Percentiles rank a stretch among this genome's conserved stretches.
These are phyloP conservation scores for Piscicola geometra DNA, from an alignment of 2,888 invertebrate species.

Conservation along the genomic window DNA sequence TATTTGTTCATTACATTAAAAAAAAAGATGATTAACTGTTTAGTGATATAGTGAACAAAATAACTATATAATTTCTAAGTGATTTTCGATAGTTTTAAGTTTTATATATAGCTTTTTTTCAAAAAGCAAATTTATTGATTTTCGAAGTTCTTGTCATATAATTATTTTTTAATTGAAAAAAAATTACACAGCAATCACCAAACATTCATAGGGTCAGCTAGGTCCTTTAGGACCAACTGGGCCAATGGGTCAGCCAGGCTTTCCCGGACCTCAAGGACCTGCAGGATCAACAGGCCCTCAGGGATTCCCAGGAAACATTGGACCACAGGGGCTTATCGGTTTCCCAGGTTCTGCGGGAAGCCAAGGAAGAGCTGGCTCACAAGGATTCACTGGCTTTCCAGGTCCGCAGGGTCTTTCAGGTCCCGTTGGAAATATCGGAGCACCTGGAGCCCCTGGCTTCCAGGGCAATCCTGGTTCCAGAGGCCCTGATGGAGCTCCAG, in stretches of 20 bases:
- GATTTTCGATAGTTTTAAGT: no score
- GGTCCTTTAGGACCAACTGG: constrained; percentile 29
- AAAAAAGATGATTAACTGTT: no score
- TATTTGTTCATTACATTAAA: background rate
- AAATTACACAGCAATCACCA: background rate
- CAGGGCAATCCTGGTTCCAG: background rate
- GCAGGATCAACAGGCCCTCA: constrained; percentile 38
- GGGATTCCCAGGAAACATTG: constrained; percentile 35
- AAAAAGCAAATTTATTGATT: no score
- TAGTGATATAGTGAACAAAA: no score
- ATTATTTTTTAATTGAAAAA: background rate
- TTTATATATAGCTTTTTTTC: no score
- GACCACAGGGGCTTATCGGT: constrained; percentile 30
- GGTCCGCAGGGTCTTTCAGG: constrained; percentile 37
- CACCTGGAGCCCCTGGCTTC: constrained; percentile 19
- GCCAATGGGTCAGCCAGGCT: constrained; percentile 27
- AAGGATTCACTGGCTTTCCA: constrained; percentile 34
- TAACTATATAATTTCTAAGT: no score
- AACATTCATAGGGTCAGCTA: background rate
- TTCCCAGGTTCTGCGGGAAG: constrained; percentile 36
- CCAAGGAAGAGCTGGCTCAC: constrained; percentile 21
- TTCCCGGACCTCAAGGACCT: constrained; percentile 32
- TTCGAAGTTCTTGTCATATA: background rate
- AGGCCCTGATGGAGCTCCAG: constrained; percentile 17
- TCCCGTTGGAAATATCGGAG: background rate